Conservation (phyloP, 2,888 invertebrate genomes). For the Metopia argyrocephala region DNA sequence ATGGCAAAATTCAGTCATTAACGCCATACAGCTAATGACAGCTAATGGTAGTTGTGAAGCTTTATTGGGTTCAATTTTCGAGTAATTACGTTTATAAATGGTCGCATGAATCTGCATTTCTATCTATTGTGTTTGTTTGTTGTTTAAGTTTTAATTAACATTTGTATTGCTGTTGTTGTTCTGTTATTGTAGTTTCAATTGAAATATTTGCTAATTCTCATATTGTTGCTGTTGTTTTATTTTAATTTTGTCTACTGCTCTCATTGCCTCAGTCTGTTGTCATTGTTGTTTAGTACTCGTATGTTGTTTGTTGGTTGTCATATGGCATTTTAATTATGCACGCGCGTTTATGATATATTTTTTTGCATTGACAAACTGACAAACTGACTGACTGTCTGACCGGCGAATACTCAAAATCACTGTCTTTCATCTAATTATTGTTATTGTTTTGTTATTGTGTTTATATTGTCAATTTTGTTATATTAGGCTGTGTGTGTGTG, state of each 20-base stretch:
- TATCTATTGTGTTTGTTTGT: not conserved
- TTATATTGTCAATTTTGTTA: constrained; percentile 15
- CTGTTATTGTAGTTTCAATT: not conserved
- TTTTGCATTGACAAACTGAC: not conserved
- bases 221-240: not conserved
- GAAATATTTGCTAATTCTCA: not conserved
- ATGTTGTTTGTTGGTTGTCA: constrained; percentile 47
- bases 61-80: not conserved
- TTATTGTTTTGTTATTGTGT: constrained; percentile 3
- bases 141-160: not conserved
- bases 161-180: not conserved
- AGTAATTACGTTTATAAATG: not conserved
- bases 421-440: not conserved
- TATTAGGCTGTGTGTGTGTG: not conserved
- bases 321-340: constrained; percentile 58
- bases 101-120: not conserved
- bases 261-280: constrained; percentile 25
- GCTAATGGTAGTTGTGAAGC: not conserved
- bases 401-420: too few species aligned
- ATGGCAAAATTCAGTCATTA: not conserved
- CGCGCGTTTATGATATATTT: constrained; percentile 29
- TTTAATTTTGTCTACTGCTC: not conserved
- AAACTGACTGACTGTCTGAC: not conserved
- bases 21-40: too few species aligned
- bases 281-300: constrained; percentile 45